Base-by-base conservation (phyloP, 2,888 invertebrate genomes). In the Melinaea menophilus region DNA sequence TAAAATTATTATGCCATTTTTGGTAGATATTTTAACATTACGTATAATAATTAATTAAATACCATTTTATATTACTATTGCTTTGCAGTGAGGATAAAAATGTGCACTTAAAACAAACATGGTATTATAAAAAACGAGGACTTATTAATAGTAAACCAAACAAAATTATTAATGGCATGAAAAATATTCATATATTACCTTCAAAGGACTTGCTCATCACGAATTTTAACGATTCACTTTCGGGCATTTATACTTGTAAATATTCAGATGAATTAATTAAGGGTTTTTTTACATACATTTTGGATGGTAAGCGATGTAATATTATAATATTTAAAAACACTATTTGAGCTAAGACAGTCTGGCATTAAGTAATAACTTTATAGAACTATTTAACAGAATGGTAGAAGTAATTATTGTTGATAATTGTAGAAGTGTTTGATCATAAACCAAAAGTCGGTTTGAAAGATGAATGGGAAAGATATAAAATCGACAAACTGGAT, bases 401-500 rank as follows among this genome's bases (percentile, higher is more conserved):
- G 31, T 31, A 31, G 3, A 31, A 5, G 3, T 51, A 31, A 31
- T 51, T 56, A 45, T 22, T 33, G n/a, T 56, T 35, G 13, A 4
- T 41, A 41, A 31, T 56, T 45, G n/a, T 31, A 56, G 56, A 56
- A 56, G 56, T 56, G 41, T 56, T 56, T 45, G 45, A 56, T 41
- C 2, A 41, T 56, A 66, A 64, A 22, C 62, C 77, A 2, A 85
- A 83, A 71, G 81, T 72, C 58, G 92, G 92, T 59, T 89, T 90
- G 70, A 67, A 90, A 45, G 79, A 81, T 0, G 81, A 85, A 55
- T 93, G 92, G 92, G 76, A 80, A 61, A 81, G 84, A 65, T 93
- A 92, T 72, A 84, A 85, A 61, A 80, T 87, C 63, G 78, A 79
- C 12, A 83, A 87, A 72, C 79, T 92, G 58, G 68, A 74, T 45